Evolutionary conservation across 2,888 invertebrate species (phyloP), one percentile per base, ranked within the genome.

Genomic region (Macrophya alboannulata): DNA sequence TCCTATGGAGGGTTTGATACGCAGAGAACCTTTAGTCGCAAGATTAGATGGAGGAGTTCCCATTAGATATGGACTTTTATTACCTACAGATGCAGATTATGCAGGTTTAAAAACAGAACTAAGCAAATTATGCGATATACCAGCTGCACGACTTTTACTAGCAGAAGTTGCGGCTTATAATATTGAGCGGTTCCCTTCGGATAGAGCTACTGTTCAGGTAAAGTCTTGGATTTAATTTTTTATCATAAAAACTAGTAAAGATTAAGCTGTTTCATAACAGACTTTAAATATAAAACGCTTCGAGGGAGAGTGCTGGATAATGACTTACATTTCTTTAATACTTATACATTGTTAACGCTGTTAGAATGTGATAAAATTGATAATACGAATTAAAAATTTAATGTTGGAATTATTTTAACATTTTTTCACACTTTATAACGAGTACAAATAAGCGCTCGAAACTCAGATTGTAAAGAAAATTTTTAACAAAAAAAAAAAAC

Each of bases 1-100:
- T 89, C 98, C 98, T 37, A 97, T 98, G 95, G 98, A 99, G 94
- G 97, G 97, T 92, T 97, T 96, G 90, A 95, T 97, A 79, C 95
- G 97, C 87, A 95, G 97, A 89, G 97, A 97, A 92, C 95, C 97
- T 84, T 95, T 96, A 90, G 97, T 97, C 21, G 96, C 97, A 85
- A 94, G 96, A n/a, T 94, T 97, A 87, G 97, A 98, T 93, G 98
- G 98, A 0, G 96, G 97, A 25, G 96, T 97, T 81, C 98, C 98
- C 0, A 95, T 96, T 0, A 97, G 97, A 92, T 98, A 98, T 93
- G 98, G 98, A 0, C 94, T 98, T 86, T 95, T 98, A 1, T 95
- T 98, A 40, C 97, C 97, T 93, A 97, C 97, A 9, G 98, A 98
- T 89, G 97, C 97, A 86, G 97, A 96, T 76, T 97, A 97, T 90